phyloP scores from a whole-genome alignment of 2,888 invertebrate genomes.

The Cremastinae sp. region DNA sequence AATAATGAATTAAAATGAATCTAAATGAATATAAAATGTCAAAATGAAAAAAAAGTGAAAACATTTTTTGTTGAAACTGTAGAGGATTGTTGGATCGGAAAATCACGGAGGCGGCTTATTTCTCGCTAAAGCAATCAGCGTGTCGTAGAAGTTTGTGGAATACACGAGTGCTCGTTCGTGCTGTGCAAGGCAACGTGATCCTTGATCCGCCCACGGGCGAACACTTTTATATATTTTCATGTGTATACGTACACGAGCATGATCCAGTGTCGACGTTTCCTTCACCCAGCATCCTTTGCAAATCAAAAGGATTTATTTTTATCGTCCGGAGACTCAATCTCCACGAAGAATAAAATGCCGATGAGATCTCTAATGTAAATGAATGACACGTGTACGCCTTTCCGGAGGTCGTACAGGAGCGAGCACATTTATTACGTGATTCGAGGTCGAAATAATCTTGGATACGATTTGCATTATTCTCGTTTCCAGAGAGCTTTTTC shows the following conservation, averaged over 20 bases:
- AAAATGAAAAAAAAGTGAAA: neutral
- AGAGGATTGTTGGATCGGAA: neutral
- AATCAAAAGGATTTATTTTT: slow-evolving; percentile 41
- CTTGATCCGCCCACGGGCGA: slow-evolving; percentile 17
- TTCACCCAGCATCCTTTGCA: slow-evolving; percentile 6
- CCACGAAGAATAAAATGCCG: slow-evolving; percentile 24
- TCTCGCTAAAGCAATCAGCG: slow-evolving; percentile 34
- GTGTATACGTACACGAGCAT: slow-evolving; percentile 10
- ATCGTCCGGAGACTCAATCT: slow-evolving; percentile 24
- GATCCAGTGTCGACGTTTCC: neutral
- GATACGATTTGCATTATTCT: neutral
- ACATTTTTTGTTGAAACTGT: neutral
- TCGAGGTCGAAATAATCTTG: neutral
- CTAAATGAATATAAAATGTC: too few relatives aligned
- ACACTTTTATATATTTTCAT: slow-evolving; percentile 29
- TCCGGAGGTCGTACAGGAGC: neutral
- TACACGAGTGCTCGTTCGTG: slow-evolving; percentile 32
- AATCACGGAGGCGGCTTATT: slow-evolving; percentile 25
- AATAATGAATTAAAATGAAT: too few relatives aligned
- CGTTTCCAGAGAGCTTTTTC: too few relatives aligned
- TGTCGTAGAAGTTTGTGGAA: slow-evolving; percentile 16
- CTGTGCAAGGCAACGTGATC: slow-evolving; percentile 19
- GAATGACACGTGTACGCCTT: neutral
- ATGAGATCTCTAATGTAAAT: slow-evolving; percentile 5
- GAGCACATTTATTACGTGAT: slow-evolving; percentile 5